Conservation (phyloP, 2,888 invertebrate genomes). For the Synergus gifuensis region DNA sequence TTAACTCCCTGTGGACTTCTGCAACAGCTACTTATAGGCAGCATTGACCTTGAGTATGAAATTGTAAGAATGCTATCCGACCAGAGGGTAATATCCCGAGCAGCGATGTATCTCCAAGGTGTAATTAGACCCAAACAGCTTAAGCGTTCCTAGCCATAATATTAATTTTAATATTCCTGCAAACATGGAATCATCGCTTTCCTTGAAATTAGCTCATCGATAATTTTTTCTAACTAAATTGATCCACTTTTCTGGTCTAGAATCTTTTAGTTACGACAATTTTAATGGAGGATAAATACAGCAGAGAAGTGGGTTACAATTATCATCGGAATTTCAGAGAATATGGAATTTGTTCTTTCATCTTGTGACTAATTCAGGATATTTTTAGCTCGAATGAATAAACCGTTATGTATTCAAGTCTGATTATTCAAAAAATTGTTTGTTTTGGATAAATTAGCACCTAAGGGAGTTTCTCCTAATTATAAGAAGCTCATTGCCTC, state of each 20-base stretch:
- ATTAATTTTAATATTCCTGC: neutral
- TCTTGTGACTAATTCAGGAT: too few species aligned
- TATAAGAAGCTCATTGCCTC: too few species aligned
- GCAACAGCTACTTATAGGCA: slow-evolving; percentile 12
- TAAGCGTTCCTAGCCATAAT: neutral
- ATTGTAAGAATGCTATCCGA: slow-evolving; percentile 33
- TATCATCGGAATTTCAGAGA: neutral
- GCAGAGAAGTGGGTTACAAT: too few species aligned
- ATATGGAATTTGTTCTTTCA: neutral
- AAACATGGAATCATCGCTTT: neutral
- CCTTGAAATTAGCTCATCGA: slow-evolving; percentile 6
- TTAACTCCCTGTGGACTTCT: neutral
- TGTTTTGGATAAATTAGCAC: too few species aligned
- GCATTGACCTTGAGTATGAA: slow-evolving; percentile 41
- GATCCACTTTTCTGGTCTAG: neutral
- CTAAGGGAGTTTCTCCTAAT: too few species aligned
- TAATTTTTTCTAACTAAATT: neutral
- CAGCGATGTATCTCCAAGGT: slow-evolving; percentile 20
- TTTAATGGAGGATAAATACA: too few species aligned
- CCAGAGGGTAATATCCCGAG: slow-evolving; percentile 40
- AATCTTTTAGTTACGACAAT: neutral
- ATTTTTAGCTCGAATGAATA: too few species aligned
- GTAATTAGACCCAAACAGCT: slow-evolving; percentile 27
- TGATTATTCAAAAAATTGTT: too few species aligned
- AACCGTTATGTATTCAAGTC: too few species aligned